Evolutionary conservation across 2,113 vertebrate genomes (phyloP).

Genomic region (Chionodraco myersi): DNA sequence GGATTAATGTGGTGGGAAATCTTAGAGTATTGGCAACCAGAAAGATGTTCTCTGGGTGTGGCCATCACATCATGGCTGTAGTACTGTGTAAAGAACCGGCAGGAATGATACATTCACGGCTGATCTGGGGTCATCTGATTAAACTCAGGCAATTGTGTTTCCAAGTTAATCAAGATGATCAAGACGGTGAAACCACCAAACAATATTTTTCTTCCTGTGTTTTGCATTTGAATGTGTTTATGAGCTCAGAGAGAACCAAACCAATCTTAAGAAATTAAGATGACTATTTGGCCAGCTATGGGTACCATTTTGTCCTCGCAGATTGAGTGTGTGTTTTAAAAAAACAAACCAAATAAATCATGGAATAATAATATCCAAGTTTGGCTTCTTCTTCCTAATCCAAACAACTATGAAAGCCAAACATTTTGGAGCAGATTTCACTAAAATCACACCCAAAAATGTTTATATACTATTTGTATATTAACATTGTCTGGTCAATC

Average conservation of each 20-base stretch:
- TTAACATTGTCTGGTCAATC: no score
- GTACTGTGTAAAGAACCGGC: neutral
- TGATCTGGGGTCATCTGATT: neutral
- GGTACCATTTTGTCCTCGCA: neutral
- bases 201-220: neutral
- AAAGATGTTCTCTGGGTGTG: constrained; percentile 4
- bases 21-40: neutral
- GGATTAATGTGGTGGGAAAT: neutral
- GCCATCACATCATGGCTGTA: neutral
- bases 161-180: neutral
- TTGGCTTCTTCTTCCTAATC: no score
- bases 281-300: no score
- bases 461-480: no score
- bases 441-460: no score
- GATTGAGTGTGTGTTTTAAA: neutral
- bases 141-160: neutral
- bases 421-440: no score
- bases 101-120: neutral
- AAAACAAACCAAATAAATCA: no score
- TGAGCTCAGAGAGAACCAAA: neutral
- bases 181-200: neutral
- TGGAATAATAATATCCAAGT: no score
- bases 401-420: no score
- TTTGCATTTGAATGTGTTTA: neutral
- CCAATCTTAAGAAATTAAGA: no score